Base-by-base conservation (phyloP, 1,140 invertebrate species). In the Platyscapa corneri region DNA sequence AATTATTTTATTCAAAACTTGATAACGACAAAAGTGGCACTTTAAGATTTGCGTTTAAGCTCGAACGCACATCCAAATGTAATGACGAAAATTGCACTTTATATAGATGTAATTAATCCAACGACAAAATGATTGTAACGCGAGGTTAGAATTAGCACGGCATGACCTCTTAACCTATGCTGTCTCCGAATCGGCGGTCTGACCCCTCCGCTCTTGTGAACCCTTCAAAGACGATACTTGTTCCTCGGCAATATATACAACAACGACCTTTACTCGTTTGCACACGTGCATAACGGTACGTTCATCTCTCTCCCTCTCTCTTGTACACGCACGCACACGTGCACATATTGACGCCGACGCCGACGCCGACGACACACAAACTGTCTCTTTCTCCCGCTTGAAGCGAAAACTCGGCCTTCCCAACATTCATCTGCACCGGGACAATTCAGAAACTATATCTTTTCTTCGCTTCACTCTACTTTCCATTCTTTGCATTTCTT, bases 231-330 rank as follows among this genome's bases (percentile, higher is more conserved):
- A 30, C 5, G 34, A 70, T 32, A 37, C 16, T 70, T 20, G 32
- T 70, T 39, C 32, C 20, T 37, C 34, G 1, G 20, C 20, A 10
- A 34, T 70, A 70, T n/a, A 23, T 23, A 37, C 32, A 70, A 67
- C 65, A 67, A 67, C 3, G 65, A 39, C 34, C 67, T 70, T 70
- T 70, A 39, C 67, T 70, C 18, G 67, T 70, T 67, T 70, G 32
- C 18, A 16, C 67, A 70, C 67, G 67, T 70, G 34, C 34, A 70
- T 70, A 70, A 70, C 67, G 67, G 67, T 70, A 70, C 32, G 34
- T 37, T 7, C 3, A 1, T 8, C 60, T 6, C 60, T 7, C 60
- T 3, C 27, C 27, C 60, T 8, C n/a, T 30, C 64, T 34, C n/a
- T 67, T 30, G 2, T 30, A 2, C 64, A 14, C 16, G 3, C 32